These are phyloP conservation scores for Telmatherina bonti DNA, from an alignment of 2,797 vertebrate genomes.

Conservation along the genomic window DNA sequence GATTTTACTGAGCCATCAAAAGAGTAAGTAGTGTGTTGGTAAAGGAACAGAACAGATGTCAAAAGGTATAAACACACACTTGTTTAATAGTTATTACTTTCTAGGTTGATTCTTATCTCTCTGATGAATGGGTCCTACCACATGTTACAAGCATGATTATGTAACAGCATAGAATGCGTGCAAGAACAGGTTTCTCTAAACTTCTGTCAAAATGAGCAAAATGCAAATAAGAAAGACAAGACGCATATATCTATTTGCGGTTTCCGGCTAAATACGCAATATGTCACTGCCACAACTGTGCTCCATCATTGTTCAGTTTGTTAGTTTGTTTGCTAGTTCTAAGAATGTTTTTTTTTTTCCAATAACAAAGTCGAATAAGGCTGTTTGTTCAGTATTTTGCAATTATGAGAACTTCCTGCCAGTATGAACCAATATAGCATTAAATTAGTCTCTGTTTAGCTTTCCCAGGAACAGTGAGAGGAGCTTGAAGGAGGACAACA, in stretches of 20 bases:
- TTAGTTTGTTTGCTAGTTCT: not conserved
- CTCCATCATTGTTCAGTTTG: not conserved
- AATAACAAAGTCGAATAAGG: not conserved
- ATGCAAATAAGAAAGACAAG: not conserved
- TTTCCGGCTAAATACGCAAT: not conserved
- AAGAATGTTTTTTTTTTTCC: not conserved
- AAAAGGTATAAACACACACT: not conserved
- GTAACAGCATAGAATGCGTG: accelerated
- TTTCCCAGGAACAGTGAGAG: conserved; percentile 1
- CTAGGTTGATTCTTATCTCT: conserved; percentile 2
- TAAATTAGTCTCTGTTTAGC: not conserved
- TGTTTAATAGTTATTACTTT: not conserved
- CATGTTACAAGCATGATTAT: not conserved
- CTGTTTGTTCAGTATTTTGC: not conserved
- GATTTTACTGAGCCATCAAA: not conserved
- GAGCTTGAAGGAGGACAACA: conserved; percentile 12
- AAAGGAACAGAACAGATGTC: not conserved
- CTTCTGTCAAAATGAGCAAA: not conserved
- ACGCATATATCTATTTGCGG: too few relatives aligned
- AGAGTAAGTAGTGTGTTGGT: not conserved
- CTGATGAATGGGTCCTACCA: not conserved
- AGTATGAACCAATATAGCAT: not conserved
- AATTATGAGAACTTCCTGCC: conserved; percentile 6
- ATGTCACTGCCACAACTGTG: not conserved
- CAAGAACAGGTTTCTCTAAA: not conserved